Evolutionary conservation across 64 coral and sea anemone genomes (phyloP).

Genomic region (Pocillopora damicornis): DNA sequence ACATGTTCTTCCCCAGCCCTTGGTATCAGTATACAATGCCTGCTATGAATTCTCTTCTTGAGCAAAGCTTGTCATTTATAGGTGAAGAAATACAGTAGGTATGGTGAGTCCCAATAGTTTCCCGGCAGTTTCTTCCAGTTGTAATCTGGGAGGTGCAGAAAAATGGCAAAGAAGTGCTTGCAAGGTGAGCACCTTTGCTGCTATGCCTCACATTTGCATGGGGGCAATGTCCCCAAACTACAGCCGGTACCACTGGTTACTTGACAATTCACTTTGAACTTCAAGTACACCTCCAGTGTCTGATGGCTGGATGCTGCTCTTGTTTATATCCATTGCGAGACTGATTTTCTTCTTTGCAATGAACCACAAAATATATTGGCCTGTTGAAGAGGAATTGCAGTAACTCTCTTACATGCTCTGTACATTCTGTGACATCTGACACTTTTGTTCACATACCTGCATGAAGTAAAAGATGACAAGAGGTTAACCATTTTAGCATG

Average conservation of each 20-base stretch:
- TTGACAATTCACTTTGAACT: slow-evolving; percentile 12
- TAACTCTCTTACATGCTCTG: slow-evolving; percentile 9
- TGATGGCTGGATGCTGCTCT: not conserved
- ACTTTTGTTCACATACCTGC: slow-evolving; percentile 40
- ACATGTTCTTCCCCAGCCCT: too few relatives aligned
- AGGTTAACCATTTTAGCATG: too few relatives aligned
- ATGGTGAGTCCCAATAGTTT: slow-evolving; percentile 33
- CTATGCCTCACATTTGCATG: slow-evolving; percentile 44
- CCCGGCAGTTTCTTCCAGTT: slow-evolving; percentile 18
- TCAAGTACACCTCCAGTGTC: not conserved
- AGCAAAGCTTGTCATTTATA: too few relatives aligned
- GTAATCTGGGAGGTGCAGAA: slow-evolving; percentile 15
- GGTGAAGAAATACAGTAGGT: not conserved
- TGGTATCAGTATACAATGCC: too few relatives aligned
- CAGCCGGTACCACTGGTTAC: slow-evolving; percentile 1
- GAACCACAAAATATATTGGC: slow-evolving; percentile 8
- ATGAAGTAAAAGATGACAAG: not conserved
- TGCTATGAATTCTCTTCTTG: too few relatives aligned
- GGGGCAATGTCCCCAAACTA: slow-evolving; percentile 29
- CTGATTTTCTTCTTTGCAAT: slow-evolving; percentile 6
- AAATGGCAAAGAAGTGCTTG: slow-evolving; percentile 60
- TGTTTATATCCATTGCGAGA: not conserved
- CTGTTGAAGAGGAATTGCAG: slow-evolving; percentile 30
- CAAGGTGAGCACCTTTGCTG: slow-evolving; percentile 28
- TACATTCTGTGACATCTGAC: not conserved